Base-by-base conservation (phyloP, 2,113 vertebrate species). In the Lethenteron reissneri region DNA sequence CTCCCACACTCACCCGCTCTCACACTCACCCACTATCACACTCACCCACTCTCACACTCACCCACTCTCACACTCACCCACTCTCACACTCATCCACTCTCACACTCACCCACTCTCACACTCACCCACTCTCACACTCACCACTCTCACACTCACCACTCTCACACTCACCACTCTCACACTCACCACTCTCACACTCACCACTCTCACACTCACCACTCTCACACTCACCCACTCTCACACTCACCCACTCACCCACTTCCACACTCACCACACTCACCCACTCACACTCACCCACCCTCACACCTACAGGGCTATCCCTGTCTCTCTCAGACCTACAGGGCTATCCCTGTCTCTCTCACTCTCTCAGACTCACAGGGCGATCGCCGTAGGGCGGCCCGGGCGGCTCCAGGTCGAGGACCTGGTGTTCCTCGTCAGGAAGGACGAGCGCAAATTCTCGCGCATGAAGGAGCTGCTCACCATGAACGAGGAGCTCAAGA, bases 401-500 rank as follows among this genome's bases (percentile, higher is more conserved):
- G 94, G 94, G 7, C 86, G 94, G 0, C 92, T 99, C 10, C 94
- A 99, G 82, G 94, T 97, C 64, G 94, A 99, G 79, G 94, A 99
- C 79, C 96, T 99, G 1, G 92, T 99, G 10, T 99, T 94, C 75
- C 83, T 99, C 1, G 97, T 99, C 58, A 86, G 92, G 57, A 99
- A 99, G 76, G 92, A 99, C 71, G 91, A 91, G 5, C 80, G 94
- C 70, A 99, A 99, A 77, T 99, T 99, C 77, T 92, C 94, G 58
- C 77, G 94, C 74, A 92, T 99, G 69, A 99, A 99, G 80, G 94
- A 99, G 75, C 85, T 99, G 72, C 83, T 97, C 57, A 99, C 91
- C 11, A 97, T 97, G 91, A 99, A 97, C 58, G 91, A 99, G 76
- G 94, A 97, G 79, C 79, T 97, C 75, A 99, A 99, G 81, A 84